Evolutionary conservation across 1,140 invertebrate species (phyloP).

Genomic region (Cylas formicarius): DNA sequence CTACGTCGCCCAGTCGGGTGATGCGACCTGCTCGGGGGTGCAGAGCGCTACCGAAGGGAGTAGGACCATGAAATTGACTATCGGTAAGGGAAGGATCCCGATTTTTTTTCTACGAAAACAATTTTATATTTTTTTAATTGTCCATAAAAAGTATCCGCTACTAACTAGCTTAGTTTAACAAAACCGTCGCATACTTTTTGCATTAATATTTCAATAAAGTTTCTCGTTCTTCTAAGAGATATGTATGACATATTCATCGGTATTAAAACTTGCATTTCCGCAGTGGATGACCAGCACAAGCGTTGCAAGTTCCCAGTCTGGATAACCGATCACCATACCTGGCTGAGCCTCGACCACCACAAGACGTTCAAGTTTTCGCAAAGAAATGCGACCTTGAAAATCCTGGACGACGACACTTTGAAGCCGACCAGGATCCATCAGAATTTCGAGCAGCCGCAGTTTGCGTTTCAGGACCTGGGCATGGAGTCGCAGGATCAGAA

Average conservation of each 20-base stretch:
- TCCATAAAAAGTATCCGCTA: too few relatives aligned
- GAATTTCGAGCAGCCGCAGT: conserved; percentile 22
- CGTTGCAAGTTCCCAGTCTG: conserved; percentile 67
- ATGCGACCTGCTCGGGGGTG: conserved; percentile 73
- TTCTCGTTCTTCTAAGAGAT: too few relatives aligned
- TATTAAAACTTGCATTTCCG: conserved; percentile 16
- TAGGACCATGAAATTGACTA: conserved; percentile 54
- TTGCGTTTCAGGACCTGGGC: conserved; percentile 36
- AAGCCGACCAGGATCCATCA: conserved; percentile 32
- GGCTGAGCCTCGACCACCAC: conserved; percentile 69
- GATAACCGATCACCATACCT: conserved; percentile 67
- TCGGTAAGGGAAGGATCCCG: conserved; percentile 47
- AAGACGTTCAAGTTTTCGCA: conserved; percentile 67
- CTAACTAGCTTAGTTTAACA: too few relatives aligned
- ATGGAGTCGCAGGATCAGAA: conserved; percentile 44
- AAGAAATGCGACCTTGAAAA: conserved; percentile 65
- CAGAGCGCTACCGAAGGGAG: conserved; percentile 56
- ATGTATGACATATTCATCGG: too few relatives aligned
- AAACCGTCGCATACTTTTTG: too few relatives aligned
- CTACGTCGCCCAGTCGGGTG: conserved; percentile 68
- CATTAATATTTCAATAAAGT: too few relatives aligned
- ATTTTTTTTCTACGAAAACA: not conserved
- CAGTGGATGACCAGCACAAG: conserved; percentile 53
- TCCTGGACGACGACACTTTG: conserved; percentile 39
- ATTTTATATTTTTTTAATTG: conserved; percentile 1